A percentile compares a stretch with the other conserved stretches of the same genome.
These are phyloP conservation scores for Hirtodrosophila confusa DNA, from an alignment of 2,888 invertebrate genomes.

Conservation along the genomic window DNA sequence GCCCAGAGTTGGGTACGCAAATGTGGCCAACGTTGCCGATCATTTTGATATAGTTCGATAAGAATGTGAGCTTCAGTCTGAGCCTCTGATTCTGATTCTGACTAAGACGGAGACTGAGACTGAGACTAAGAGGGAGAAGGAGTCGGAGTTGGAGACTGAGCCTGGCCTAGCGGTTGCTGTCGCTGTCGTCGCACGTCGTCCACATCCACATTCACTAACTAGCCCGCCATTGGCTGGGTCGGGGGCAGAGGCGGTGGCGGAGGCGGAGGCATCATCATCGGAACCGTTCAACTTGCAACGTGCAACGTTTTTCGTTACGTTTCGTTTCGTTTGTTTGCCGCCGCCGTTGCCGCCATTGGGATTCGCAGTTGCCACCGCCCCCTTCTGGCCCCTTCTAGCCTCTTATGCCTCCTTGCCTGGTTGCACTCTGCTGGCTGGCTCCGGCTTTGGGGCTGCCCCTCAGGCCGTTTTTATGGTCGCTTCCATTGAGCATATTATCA, in stretches of 20 bases:
- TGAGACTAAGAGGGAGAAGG: constrained; percentile 13
- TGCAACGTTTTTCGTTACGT: constrained; percentile 43
- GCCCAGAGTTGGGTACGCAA: constrained; percentile 57
- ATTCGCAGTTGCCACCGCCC: constrained; percentile 17
- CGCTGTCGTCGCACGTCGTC: constrained; percentile 61
- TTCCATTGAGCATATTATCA: constrained; percentile 71
- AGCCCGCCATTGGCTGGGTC: constrained; percentile 40
- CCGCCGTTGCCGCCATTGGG: constrained; percentile 40
- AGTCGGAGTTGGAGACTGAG: constrained; percentile 9
- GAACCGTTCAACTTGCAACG: constrained; percentile 62
- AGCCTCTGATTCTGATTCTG: constrained; percentile 24
- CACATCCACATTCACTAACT: constrained; percentile 59
- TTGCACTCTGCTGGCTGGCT: constrained; percentile 17
- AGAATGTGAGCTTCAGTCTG: constrained; percentile 66
- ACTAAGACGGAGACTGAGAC: constrained; percentile 13
- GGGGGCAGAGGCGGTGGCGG: neutral
- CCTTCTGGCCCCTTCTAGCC: neutral
- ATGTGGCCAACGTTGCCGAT: constrained; percentile 72
- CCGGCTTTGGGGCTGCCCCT: constrained; percentile 42
- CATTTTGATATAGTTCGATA: constrained; percentile 81
- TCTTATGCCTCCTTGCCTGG: constrained; percentile 10
- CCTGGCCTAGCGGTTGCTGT: constrained; percentile 65
- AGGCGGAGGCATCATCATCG: constrained; percentile 42
- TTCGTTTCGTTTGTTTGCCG: constrained; percentile 67
- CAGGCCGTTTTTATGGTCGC: constrained; percentile 48